Evolutionary conservation across 2,797 vertebrate species (phyloP).

Genomic region (Agapornis canus): DNA sequence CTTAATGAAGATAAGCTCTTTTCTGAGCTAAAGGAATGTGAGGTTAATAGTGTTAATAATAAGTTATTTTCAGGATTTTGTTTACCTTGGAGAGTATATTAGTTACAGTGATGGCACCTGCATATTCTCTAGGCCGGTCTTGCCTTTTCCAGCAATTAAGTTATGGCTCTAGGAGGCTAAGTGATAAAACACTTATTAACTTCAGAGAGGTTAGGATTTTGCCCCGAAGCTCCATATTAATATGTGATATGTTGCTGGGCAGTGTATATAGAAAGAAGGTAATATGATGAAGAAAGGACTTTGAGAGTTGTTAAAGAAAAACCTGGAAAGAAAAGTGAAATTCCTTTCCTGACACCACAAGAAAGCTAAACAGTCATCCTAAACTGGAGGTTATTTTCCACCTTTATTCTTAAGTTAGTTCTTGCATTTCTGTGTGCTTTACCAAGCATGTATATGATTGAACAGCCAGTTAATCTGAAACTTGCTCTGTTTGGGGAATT

Average conservation of each 20-base stretch:
- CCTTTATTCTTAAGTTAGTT: neutral
- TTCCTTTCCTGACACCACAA: neutral
- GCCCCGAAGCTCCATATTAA: neutral
- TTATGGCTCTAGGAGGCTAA: neutral
- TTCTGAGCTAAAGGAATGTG: neutral
- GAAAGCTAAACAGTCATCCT: neutral
- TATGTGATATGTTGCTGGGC: neutral
- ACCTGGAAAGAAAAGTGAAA: neutral
- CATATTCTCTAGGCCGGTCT: neutral
- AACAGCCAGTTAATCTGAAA: neutral
- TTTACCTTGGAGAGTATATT: conserved; percentile 11
- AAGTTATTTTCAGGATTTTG: conserved; percentile 15
- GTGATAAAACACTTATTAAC: neutral
- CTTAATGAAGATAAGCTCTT: conserved; percentile 24
- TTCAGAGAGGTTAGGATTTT: neutral
- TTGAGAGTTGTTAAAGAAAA: neutral
- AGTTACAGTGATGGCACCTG: neutral
- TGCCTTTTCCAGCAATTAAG: neutral
- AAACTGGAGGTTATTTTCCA: neutral
- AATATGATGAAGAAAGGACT: neutral
- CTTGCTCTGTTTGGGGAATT: neutral
- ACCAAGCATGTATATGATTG: fast-evolving
- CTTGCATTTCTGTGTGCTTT: neutral
- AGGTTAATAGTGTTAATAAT: neutral
- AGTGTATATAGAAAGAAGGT: neutral